Conservation (phyloP, 2,797 vertebrate genomes). For the Peromyscus aztecus region DNA sequence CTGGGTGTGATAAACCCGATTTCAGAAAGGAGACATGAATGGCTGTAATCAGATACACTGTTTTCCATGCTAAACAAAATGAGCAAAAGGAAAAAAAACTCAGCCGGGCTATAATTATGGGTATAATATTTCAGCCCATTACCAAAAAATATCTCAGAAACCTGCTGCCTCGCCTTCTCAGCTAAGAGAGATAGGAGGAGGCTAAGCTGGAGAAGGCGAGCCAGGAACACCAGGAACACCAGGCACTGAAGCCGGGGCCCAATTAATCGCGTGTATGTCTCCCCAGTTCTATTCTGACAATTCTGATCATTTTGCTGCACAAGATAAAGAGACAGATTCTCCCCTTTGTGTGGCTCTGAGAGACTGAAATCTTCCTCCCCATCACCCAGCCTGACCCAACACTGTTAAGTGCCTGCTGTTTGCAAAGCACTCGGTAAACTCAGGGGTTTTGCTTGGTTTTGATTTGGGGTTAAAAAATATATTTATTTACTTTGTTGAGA, state of each 20-base stretch:
- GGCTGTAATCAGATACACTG: conserved; percentile 84
- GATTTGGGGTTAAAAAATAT: background rate
- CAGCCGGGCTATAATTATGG: conserved; percentile 83
- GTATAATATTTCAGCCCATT: conserved; percentile 85
- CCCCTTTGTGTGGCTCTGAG: background rate
- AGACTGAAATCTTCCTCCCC: background rate
- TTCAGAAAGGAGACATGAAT: conserved; percentile 81
- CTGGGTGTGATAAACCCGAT: conserved; percentile 62
- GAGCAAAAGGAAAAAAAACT: conserved; percentile 78
- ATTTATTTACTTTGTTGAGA: background rate
- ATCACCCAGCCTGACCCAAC: background rate
- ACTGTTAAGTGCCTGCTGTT: background rate
- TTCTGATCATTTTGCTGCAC: conserved; percentile 21
- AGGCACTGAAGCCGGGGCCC: conserved; percentile 48
- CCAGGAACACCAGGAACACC: conserved; percentile 2
- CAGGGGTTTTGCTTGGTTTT: background rate
- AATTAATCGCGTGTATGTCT: conserved; percentile 71
- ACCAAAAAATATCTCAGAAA: conserved; percentile 83
- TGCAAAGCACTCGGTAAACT: background rate
- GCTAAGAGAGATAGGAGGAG: conserved; percentile 63
- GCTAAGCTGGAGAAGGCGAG: conserved; percentile 48
- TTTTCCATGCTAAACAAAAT: conserved; percentile 81
- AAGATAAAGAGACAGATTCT: background rate
- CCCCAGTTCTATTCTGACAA: conserved; percentile 42
- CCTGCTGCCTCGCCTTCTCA: conserved; percentile 74